Base-by-base conservation (phyloP, 1,140 invertebrate species). In the Rhopalosiphum padi region DNA sequence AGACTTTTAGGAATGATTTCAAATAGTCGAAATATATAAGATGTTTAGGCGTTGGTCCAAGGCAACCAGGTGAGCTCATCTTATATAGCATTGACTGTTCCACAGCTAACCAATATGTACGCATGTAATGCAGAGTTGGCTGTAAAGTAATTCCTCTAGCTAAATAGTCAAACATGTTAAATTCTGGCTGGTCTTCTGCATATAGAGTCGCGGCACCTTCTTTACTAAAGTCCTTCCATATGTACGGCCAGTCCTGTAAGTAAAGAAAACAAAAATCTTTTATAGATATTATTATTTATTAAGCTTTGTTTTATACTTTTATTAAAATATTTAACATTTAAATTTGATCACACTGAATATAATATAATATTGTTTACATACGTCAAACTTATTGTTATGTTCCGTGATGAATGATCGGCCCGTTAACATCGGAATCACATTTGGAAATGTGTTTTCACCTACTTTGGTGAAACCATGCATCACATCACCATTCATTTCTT, bases 211-310 rank as follows among this genome's bases (percentile, higher is more conserved):
- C 96, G 94, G 97, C 98, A 1, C 97, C 77, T 30, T 96, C 95
- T 37, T 97, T 95, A 93, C 96, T 96, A 94, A 96, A 98, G 93
- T 96, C 96, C 89, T 97, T 97, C 98, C 98, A 99, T 30, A 98
- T 95, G 94, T 98, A 97, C 1, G 97, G 96, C 94, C 98, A 98
- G 77, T 96, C 94, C 92, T 96, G 96, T 94, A 90, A 96, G 96
- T 94, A 97, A 94, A 23, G 95, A 95, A 86, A 23, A 53, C 53
- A 22, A 37, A 83, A 85, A 30, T 8, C 23, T 25, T 3, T 85
- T 85, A 25, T 43, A 25, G 21, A 85, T 43, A 85, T 85, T 68
- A 68, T 77, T 77, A 35, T 77, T 77, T 77, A 77, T n/a, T n/a
- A n/a, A 15, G 15, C n/a, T n/a, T 77, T 77, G 60, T 0, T 77